A percentile compares a stretch with the other conserved stretches of the same genome.
phyloP scores from a whole-genome alignment of 2,888 invertebrate species.

The Eudasyphora cyanicolor region DNA sequence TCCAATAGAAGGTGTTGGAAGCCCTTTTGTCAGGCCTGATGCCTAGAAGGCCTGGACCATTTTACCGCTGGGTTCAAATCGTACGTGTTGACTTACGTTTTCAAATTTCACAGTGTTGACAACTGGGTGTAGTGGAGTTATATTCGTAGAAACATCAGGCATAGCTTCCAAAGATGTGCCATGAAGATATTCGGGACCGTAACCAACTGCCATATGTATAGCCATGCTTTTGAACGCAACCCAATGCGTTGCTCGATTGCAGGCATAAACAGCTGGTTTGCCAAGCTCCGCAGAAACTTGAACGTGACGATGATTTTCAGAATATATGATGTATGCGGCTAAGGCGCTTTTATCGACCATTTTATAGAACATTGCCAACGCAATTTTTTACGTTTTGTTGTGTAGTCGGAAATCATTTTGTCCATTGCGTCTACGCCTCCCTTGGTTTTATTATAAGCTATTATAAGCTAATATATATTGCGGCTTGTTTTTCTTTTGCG shows the following conservation, averaged over 20 bases:
- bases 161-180: not conserved
- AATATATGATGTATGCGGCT: not conserved
- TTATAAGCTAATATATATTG: no score
- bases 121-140: not conserved
- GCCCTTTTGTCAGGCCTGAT: no score
- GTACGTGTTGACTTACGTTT: not conserved
- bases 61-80: no score
- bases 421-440: not conserved
- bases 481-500: no score
- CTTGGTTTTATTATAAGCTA: no score
- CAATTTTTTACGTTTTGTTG: slow-evolving; percentile 6
- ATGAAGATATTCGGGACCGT: not conserved
- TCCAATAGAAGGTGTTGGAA: no score
- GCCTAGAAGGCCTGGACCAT: no score
- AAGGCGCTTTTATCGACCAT: not conserved
- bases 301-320: not conserved
- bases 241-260: not conserved
- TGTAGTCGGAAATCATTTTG: not conserved
- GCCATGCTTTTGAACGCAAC: not conserved
- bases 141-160: not conserved
- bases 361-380: slow-evolving; percentile 3
- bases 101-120: not conserved
- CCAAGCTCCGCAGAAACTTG: not conserved
- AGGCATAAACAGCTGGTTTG: not conserved
- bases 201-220: not conserved